phyloP scores from a whole-genome alignment of 1,140 invertebrate species.

The Brachionus rotundiformis region DNA sequence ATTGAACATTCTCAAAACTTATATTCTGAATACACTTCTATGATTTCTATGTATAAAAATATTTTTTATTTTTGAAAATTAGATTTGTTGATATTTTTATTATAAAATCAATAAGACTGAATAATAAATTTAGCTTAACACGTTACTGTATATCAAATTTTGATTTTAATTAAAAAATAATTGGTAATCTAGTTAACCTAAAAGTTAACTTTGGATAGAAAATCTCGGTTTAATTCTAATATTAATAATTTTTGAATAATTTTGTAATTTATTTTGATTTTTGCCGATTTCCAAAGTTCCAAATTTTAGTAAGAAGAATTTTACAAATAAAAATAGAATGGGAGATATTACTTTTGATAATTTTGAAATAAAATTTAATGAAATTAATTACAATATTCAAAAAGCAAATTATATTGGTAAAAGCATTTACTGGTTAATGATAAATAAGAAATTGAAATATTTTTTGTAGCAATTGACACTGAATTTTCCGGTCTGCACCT shows the following conservation, averaged over 20 bases:
- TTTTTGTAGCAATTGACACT: slow-evolving; percentile 69
- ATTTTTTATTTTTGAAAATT: too few species aligned
- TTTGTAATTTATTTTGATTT: neutral
- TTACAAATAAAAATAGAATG: slow-evolving; percentile 51
- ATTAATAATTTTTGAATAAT: neutral
- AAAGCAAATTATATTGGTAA: slow-evolving; percentile 56
- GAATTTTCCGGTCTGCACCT: slow-evolving; percentile 71
- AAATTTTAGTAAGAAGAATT: neutral
- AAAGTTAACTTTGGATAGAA: slow-evolving; percentile 5
- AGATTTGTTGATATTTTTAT: too few species aligned
- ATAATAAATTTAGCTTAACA: too few species aligned
- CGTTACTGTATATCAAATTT: too few species aligned
- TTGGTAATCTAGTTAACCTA: neutral
- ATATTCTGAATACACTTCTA: too few species aligned
- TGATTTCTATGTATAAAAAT: too few species aligned
- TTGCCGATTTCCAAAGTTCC: neutral
- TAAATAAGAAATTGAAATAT: too few species aligned
- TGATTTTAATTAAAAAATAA: neutral
- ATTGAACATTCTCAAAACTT: too few species aligned
- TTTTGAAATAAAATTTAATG: slow-evolving; percentile 54
- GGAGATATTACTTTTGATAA: slow-evolving; percentile 55
- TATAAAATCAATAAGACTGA: too few species aligned
- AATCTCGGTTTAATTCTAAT: neutral
- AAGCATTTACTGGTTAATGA: too few species aligned
- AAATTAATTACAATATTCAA: slow-evolving; percentile 53